Conservation (phyloP, 2,113 vertebrate species). For the Alligator sinensis region DNA sequence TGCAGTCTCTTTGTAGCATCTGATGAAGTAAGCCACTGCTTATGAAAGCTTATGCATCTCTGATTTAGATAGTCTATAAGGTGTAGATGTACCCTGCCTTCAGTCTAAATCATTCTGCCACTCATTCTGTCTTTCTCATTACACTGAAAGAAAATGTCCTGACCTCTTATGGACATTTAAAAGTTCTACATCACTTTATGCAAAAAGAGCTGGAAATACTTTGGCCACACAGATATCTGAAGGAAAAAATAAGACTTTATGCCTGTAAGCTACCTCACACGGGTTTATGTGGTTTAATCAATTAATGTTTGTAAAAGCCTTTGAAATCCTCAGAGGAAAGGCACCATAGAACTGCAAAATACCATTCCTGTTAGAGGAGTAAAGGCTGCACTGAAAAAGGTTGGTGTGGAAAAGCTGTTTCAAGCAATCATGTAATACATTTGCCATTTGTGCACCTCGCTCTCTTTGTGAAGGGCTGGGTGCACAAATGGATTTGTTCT, state of each 20-base stretch:
- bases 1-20: too few relatives aligned
- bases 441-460: conserved; percentile 17
- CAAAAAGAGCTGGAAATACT: conserved; percentile 4
- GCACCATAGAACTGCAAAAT: not conserved
- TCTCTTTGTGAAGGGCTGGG: conserved; percentile 44
- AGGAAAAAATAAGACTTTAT: not conserved
- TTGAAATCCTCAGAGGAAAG: not conserved
- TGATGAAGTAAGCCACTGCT: too few relatives aligned
- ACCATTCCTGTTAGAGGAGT: not conserved
- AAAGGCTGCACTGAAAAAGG: not conserved
- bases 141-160: conserved; percentile 47
- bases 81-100: too few relatives aligned
- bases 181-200: conserved; percentile 21
- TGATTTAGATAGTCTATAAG: too few relatives aligned
- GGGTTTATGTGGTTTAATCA: not conserved
- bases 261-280: not conserved
- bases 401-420: conserved; percentile 26
- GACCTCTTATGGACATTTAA: conserved; percentile 56
- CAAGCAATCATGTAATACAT: not conserved
- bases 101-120: conserved; percentile 55
- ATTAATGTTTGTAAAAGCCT: conserved; percentile 8
- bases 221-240: not conserved
- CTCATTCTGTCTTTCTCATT: conserved; percentile 53
- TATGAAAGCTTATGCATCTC: too few relatives aligned
- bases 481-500: conserved; percentile 18